Conservation (phyloP, 1,140 invertebrate species). For the Ridgeia piscesae region DNA sequence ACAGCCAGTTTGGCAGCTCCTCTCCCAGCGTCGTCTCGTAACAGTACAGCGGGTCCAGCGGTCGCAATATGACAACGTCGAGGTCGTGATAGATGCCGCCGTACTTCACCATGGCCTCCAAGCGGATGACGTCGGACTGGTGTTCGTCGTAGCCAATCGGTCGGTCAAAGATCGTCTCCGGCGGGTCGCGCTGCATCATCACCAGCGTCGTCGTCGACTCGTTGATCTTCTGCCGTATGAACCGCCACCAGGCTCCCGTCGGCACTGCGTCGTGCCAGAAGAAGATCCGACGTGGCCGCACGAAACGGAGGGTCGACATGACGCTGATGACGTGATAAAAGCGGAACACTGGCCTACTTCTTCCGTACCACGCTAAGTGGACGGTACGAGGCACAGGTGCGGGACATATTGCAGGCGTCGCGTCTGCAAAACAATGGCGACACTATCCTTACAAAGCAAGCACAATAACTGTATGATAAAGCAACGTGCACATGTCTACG, state of each 20-base stretch:
- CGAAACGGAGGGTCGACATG: conserved; percentile 12
- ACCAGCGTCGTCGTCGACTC: conserved; percentile 10
- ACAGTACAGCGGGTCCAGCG: conserved; percentile 17
- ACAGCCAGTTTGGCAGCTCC: conserved; percentile 37
- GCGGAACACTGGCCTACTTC: neutral
- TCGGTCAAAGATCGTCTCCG: neutral
- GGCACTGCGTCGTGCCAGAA: conserved; percentile 22
- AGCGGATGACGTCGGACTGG: conserved; percentile 12
- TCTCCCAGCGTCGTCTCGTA: conserved; percentile 22
- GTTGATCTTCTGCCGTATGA: conserved; percentile 7
- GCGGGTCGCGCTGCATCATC: neutral
- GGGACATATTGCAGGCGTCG: neutral
- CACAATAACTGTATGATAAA: neutral
- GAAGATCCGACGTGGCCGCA: conserved; percentile 16
- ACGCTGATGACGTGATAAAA: conserved; percentile 19
- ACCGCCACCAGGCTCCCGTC: conserved; percentile 21
- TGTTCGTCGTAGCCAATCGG: conserved; percentile 19
- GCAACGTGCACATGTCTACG: neutral
- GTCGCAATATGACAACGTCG: conserved; percentile 26
- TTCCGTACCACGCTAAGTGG: neutral
- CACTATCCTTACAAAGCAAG: neutral
- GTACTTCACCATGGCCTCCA: conserved; percentile 19
- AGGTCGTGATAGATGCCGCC: conserved; percentile 28
- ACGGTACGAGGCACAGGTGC: neutral
- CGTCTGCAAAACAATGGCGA: neutral